Evolutionary conservation across 2,888 invertebrate genomes (phyloP).

Genomic region (Mechanitis messenoides): DNA sequence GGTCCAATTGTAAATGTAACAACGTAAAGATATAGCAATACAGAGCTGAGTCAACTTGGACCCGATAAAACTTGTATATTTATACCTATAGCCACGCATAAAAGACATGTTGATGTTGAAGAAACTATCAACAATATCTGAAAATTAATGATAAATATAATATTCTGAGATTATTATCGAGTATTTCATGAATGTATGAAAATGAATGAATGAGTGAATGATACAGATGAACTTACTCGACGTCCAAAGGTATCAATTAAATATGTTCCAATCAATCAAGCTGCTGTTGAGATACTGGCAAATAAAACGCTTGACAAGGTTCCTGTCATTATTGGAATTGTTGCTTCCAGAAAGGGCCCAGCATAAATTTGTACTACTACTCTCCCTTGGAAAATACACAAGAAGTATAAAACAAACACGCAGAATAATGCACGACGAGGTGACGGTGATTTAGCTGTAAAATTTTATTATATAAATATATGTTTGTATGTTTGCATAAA

Average conservation of each 20-base stretch:
- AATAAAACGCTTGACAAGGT: slow-evolving; percentile 47
- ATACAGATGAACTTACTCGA: slow-evolving; percentile 39
- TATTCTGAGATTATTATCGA: neutral
- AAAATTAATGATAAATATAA: neutral
- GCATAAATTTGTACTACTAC: slow-evolving; percentile 58
- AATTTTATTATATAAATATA: too few species aligned
- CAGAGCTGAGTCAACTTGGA: slow-evolving; percentile 32
- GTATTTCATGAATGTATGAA: neutral
- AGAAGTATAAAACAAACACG: slow-evolving; percentile 38
- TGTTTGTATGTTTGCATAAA: too few species aligned
- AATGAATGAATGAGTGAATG: too few species aligned
- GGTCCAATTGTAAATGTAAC: slow-evolving; percentile 24
- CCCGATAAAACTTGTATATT: slow-evolving; percentile 36
- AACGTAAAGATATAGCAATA: slow-evolving; percentile 31
- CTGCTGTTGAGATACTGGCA: slow-evolving; percentile 39
- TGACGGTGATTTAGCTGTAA: slow-evolving; percentile 50
- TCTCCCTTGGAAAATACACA: slow-evolving; percentile 54
- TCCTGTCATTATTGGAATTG: slow-evolving; percentile 48
- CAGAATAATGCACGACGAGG: slow-evolving; percentile 46
- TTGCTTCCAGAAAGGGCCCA: slow-evolving; percentile 49
- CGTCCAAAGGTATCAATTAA: slow-evolving; percentile 51
- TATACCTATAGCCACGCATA: slow-evolving; percentile 33
- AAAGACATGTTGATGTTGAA: slow-evolving; percentile 30
- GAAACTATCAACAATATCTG: slow-evolving; percentile 37
- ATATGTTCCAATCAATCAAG: slow-evolving; percentile 48